Percentiles rank a stretch among this genome's conserved stretches.
phyloP scores from a whole-genome alignment of 2,797 vertebrate species.

The Scolopax bukidnonensis region DNA sequence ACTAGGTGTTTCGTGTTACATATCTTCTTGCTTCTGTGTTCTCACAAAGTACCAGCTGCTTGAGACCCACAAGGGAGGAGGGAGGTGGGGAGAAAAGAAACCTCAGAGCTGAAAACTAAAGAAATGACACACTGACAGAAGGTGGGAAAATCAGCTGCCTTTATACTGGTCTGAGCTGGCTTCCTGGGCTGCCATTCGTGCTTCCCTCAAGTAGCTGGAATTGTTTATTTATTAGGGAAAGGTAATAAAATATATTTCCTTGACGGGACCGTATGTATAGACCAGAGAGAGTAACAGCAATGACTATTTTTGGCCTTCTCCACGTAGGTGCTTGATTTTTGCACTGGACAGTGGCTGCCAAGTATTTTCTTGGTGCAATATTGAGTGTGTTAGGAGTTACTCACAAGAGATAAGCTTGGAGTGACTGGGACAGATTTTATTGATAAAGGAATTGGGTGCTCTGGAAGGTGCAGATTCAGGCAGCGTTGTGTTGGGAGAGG shows the following conservation, averaged over 20 bases:
- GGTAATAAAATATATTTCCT: background rate
- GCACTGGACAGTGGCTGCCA: background rate
- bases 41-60: conserved; percentile 34
- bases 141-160: background rate
- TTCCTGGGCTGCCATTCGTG: conserved; percentile 36
- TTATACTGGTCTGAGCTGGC: conserved; percentile 10
- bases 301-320: background rate
- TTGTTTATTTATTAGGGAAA: background rate
- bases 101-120: background rate
- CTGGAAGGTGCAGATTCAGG: background rate
- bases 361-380: conserved; percentile 5
- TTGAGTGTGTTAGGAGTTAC: background rate
- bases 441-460: background rate
- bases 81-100: background rate
- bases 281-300: background rate
- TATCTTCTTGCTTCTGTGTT: background rate
- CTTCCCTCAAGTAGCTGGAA: conserved; percentile 51
- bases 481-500: background rate
- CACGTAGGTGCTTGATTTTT: background rate
- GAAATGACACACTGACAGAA: background rate
- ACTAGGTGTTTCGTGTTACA: background rate
- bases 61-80: background rate
- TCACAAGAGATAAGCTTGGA: background rate
- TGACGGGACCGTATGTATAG: background rate
- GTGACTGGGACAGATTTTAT: conserved; percentile 2